These are phyloP conservation scores for Bilobella aurantiaca DNA, from an alignment of 1,140 invertebrate species.

Conservation along the genomic window DNA sequence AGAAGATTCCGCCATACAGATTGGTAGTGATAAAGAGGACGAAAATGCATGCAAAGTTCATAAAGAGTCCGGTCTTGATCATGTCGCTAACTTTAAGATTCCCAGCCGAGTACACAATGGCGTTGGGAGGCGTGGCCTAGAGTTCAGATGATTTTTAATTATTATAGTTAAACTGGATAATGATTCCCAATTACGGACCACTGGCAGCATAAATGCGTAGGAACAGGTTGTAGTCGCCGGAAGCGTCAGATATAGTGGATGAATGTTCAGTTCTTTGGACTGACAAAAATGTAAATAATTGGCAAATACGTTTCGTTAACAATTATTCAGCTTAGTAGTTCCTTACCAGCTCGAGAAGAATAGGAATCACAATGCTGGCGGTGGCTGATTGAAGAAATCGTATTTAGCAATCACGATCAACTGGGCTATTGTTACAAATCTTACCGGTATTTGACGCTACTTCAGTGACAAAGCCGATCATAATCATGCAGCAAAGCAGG, in stretches of 20 bases:
- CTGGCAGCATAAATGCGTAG: slow-evolving; percentile 64
- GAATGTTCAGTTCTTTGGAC: slow-evolving; percentile 53
- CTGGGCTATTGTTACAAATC: neutral
- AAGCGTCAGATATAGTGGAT: slow-evolving; percentile 79
- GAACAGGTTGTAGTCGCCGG: slow-evolving; percentile 69
- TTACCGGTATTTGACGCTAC: slow-evolving; percentile 38
- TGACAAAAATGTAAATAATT: slow-evolving; percentile 37
- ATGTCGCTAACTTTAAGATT: slow-evolving; percentile 30
- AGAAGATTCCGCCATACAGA: slow-evolving; percentile 27
- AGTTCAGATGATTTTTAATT: neutral
- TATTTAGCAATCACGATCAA: neutral
- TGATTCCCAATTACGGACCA: slow-evolving; percentile 39
- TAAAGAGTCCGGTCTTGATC: slow-evolving; percentile 29
- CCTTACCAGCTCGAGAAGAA: slow-evolving; percentile 59
- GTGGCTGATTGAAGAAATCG: slow-evolving; percentile 50
- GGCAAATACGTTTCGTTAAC: too few species aligned
- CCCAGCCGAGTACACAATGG: slow-evolving; percentile 47
- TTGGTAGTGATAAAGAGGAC: slow-evolving; percentile 24
- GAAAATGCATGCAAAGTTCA: slow-evolving; percentile 28
- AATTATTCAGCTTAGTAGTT: neutral
- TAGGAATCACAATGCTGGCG: slow-evolving; percentile 71
- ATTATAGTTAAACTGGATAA: neutral
- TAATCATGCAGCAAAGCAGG: slow-evolving; percentile 12
- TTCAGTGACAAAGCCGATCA: slow-evolving; percentile 28
- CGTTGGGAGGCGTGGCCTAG: slow-evolving; percentile 72